Evolutionary conservation across 1,140 invertebrate genomes (phyloP).

Genomic region (Camponotus floridanus): DNA sequence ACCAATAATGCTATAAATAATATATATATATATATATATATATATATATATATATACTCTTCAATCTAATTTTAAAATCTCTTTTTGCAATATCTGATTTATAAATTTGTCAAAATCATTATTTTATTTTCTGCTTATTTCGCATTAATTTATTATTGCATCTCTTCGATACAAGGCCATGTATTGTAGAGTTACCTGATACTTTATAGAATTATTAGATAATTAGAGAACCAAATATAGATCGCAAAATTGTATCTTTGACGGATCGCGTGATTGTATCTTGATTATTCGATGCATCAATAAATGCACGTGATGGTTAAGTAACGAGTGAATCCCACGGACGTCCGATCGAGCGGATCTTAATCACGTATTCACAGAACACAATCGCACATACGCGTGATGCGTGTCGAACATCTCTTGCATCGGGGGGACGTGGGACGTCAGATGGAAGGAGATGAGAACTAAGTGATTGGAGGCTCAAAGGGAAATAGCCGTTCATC

Average conservation of each 20-base stretch:
- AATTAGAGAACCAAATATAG: background rate
- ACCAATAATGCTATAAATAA: background rate
- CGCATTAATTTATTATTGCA: background rate
- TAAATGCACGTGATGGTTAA: conserved; percentile 27
- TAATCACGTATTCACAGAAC: conserved; percentile 73
- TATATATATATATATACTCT: too few relatives aligned
- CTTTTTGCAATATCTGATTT: background rate
- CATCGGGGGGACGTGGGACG: conserved; percentile 33
- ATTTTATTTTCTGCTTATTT: background rate
- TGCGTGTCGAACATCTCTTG: conserved; percentile 66
- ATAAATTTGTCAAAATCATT: background rate
- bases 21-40: too few relatives aligned
- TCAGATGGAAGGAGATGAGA: background rate
- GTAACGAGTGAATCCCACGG: conserved; percentile 34
- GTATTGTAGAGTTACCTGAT: background rate
- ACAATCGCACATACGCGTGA: conserved; percentile 68
- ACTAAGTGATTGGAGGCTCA: conserved; percentile 64
- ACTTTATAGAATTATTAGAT: background rate
- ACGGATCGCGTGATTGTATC: background rate
- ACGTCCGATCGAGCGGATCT: conserved; percentile 59
- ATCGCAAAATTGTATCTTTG: conserved; percentile 37
- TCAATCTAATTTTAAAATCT: background rate
- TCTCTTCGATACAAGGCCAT: background rate
- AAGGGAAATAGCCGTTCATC: conserved; percentile 77
- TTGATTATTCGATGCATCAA: conserved; percentile 14